These are phyloP conservation scores for Petaurus breviceps DNA, from an alignment of 2,113 vertebrate species.

Conservation along the genomic window DNA sequence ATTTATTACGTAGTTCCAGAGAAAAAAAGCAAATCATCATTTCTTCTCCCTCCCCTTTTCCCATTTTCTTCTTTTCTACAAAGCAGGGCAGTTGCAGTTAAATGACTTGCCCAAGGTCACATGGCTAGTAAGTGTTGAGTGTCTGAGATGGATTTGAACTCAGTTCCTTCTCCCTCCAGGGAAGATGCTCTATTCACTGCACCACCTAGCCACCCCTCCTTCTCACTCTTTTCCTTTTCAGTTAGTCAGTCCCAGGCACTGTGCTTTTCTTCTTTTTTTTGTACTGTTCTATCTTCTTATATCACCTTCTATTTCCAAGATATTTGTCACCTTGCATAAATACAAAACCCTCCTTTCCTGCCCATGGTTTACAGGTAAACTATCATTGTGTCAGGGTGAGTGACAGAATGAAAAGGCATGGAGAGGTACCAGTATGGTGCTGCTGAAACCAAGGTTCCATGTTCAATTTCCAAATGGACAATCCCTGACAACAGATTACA, in stretches of 20 bases:
- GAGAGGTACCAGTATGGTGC: neutral
- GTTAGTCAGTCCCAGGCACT: neutral
- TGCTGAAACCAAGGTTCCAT: neutral
- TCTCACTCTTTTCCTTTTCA: neutral
- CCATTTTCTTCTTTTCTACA: neutral
- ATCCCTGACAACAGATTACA: neutral
- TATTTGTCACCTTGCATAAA: neutral
- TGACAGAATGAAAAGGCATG: neutral
- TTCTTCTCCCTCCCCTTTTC: neutral
- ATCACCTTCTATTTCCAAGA: neutral
- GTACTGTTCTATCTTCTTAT: neutral
- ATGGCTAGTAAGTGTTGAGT: too few species aligned
- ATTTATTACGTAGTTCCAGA: neutral
- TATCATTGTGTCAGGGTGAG: neutral
- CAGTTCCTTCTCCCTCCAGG: too few species aligned
- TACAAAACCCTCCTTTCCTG: neutral
- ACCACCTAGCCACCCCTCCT: too few species aligned
- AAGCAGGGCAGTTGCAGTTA: too few species aligned
- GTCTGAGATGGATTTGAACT: too few species aligned
- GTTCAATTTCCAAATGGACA: neutral
- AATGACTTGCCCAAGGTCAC: too few species aligned
- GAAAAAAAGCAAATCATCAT: neutral
- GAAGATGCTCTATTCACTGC: too few species aligned
- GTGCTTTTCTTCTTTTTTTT: neutral
- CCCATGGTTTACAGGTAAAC: neutral